Base-by-base conservation (phyloP, 2,113 vertebrate species). In the Eleginops maclovinus region DNA sequence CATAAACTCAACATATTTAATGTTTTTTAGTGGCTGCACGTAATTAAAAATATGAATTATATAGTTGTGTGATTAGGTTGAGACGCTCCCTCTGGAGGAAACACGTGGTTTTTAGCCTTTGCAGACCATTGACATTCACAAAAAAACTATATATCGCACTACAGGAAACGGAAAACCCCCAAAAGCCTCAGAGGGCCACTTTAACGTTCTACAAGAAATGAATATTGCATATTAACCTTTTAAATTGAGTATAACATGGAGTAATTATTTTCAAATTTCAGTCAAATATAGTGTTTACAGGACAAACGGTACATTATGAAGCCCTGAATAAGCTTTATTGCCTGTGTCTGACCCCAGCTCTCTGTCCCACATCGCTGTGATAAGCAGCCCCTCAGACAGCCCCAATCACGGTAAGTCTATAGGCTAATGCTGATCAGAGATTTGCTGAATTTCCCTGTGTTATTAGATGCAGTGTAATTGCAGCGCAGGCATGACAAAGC, bases 401-500 rank as follows among this genome's bases (percentile, higher is more conserved):
- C 69, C 72, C 69, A 75, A 81, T 87, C 83, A 85, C 72, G 70
- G 56, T 95, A 94, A 94, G 93, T 91, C 91, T 90, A 92, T 94
- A 36, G 31, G 6, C 31, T 36, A 94, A 95, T 94, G 94, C 95
- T 94, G 86, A 92, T 93, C 84, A 94, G 91, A 94, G 94, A 94
- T 81, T 3, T 83, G 51, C 88, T 94, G 93, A 96, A 96, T 96
- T 95, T 94, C 82, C 87, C 85, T 71, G 79, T 70, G 74, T 85
- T 89, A 89, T 89, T 81, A 71, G 92, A 91, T 89, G 92, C 93
- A 83, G 77, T 91, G 92, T 96, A 94, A 95, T 96, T 95, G 94
- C 89, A 93, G 93, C 89, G 60, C 84, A 89, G 93, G 92, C 90
- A 92, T 87, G 83, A 86, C 74, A 68, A 90, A 93, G 94, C 90